These are phyloP conservation scores for Amphiprion ocellaris DNA, from an alignment of 2,113 vertebrate genomes.

Conservation along the genomic window DNA sequence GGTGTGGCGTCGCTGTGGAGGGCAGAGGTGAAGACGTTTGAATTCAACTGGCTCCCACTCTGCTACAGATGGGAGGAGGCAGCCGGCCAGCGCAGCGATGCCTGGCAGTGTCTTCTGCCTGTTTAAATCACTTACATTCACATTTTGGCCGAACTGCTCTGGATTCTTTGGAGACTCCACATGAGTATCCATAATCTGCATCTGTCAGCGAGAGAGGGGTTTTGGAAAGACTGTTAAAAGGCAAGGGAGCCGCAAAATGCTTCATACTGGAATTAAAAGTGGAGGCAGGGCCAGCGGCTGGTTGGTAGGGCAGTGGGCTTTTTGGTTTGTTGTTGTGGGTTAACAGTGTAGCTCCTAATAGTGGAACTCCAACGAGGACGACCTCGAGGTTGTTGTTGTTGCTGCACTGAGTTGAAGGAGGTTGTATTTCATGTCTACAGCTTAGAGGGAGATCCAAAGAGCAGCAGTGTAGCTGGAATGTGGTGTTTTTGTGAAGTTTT, in stretches of 20 bases:
- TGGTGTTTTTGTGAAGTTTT: neutral
- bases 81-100: neutral
- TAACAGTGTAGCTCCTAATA: neutral
- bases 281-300: neutral
- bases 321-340: neutral
- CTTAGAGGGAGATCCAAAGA: neutral
- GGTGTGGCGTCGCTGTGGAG: constrained; percentile 12
- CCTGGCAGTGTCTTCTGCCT: constrained; percentile 13
- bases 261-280: neutral
- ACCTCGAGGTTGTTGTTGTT: constrained; percentile 5
- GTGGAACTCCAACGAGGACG: neutral
- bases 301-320: neutral
- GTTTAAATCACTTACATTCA: constrained; percentile 27
- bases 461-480: neutral
- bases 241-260: neutral
- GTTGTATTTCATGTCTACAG: neutral
- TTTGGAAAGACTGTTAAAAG: constrained; percentile 7
- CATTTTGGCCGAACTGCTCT: neutral
- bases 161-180: constrained; percentile 34
- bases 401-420: neutral
- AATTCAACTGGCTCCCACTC: constrained; percentile 6
- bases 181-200: constrained; percentile 13
- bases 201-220: constrained; percentile 1
- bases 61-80: constrained; percentile 19
- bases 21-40: constrained; percentile 19